A percentile compares a stretch with the other conserved stretches of the same genome.
Conservation (phyloP, 2,797 vertebrate species). For the Adrianichthys oophorus region DNA sequence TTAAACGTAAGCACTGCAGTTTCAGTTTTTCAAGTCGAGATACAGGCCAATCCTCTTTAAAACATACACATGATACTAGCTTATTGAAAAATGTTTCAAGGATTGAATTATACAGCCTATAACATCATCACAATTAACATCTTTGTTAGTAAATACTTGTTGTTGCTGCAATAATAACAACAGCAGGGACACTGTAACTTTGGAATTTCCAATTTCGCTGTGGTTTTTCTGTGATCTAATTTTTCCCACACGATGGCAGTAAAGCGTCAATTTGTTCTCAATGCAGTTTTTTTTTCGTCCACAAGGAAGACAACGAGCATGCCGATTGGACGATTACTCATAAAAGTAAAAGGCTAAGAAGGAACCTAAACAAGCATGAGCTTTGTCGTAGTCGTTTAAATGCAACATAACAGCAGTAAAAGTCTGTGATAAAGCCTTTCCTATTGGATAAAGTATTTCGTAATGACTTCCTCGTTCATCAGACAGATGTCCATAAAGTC, state of each 20-base stretch:
- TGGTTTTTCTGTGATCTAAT: neutral
- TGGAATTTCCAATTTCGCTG: neutral
- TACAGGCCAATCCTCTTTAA: too few species aligned
- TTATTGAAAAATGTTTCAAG: too few species aligned
- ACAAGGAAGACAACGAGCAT: conserved; percentile 32
- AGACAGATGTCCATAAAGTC: conserved; percentile 19
- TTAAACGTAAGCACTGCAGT: too few species aligned
- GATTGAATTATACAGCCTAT: too few species aligned
- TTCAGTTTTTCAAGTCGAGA: too few species aligned
- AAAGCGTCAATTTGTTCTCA: neutral
- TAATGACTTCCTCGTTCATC: conserved; percentile 22
- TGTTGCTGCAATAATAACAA: too few species aligned
- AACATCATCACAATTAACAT: too few species aligned
- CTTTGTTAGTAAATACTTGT: too few species aligned
- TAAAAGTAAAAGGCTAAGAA: conserved; percentile 9
- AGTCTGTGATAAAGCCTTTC: accelerated
- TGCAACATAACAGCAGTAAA: too few species aligned
- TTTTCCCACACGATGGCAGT: conserved; percentile 13
- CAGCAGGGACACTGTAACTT: too few species aligned
- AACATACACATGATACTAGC: too few species aligned
- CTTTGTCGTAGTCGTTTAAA: neutral
- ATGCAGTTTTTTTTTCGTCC: neutral
- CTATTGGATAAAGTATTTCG: neutral
- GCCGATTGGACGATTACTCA: conserved; percentile 20
- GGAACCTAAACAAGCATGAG: neutral